Evolutionary conservation across 1,140 invertebrate genomes (phyloP), one percentile per base, ranked within the genome.

Genomic region (Pogonognathellus flavescens): DNA sequence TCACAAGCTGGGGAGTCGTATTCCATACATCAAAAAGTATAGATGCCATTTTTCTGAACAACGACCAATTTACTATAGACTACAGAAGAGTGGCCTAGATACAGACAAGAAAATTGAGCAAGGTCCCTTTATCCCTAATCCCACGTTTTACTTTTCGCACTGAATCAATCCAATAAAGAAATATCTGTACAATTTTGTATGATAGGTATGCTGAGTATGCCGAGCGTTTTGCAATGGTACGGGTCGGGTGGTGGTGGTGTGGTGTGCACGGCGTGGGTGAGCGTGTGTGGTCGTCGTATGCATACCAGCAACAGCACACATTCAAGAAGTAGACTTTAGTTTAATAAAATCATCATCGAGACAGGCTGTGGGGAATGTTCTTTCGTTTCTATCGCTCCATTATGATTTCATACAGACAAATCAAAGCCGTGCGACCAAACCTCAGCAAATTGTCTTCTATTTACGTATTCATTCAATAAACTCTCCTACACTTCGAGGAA

Each of bases 301-400:
- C 62, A 66, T 66, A 25, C 22, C 25, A 25, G 62, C 62, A 13
- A 14, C 25, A 66, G 18, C 60, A 66, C 6, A 41, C 31, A 41
- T 41, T 41, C 31, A 20, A 76, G 70, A 76, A 50, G 16, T 50
- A 31, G 41, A 76, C 41, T 41, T 41, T 31, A 76, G 41, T 76
- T 76, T 76, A 76, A 76, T 76, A 76, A 76, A 76, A 76, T 76
- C 70, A 76, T 76, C 70, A 76, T 76, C 70, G 31, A 76, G 70
- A 76, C 70, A 76, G 70, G 31, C 70, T 76, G 70, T 18, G 70
- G 70, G 70, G 62, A 66, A 66, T 11, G 20, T 66, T 66, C n/a
- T 8, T 66, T 25, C 20, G 25, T 76, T 76, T 76, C 70, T 76
- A 50, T 16, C 70, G 70, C 16, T 7, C n/a, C 70, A 76, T 76